A percentile compares a stretch with the other conserved stretches of the same genome.
Evolutionary conservation across 2,113 vertebrate genomes (phyloP).

Genomic region (Mesitornis unicolor): DNA sequence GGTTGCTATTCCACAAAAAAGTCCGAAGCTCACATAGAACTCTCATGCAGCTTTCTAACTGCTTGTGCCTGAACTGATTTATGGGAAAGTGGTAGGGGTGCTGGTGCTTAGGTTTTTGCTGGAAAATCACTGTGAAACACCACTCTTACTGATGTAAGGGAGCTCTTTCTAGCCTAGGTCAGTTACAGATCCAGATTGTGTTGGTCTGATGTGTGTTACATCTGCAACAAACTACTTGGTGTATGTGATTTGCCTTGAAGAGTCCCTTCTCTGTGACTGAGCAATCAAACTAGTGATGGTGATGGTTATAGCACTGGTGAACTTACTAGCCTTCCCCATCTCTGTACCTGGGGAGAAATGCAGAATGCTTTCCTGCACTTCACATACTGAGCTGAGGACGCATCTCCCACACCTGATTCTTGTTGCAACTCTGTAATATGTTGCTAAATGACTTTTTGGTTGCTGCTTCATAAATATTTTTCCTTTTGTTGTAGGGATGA

Average conservation of each 20-base stretch:
- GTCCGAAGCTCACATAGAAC: not conserved
- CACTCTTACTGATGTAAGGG: not conserved
- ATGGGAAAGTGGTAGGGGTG: not conserved
- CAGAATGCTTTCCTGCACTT: not conserved
- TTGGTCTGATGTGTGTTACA: not conserved
- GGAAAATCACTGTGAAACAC: not conserved
- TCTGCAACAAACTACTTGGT: not conserved
- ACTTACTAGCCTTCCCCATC: not conserved
- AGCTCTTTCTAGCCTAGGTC: not conserved
- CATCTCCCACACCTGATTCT: not conserved
- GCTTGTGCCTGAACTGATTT: not conserved
- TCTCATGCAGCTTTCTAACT: not conserved
- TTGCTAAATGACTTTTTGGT: not conserved
- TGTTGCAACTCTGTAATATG: not conserved
- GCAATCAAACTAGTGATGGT: not conserved
- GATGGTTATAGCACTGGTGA: not conserved
- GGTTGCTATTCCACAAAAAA: not conserved
- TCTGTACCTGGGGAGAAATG: not conserved
- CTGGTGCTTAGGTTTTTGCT: not conserved
- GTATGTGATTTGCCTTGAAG: not conserved
- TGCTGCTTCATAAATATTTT: not conserved
- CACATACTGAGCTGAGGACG: not conserved
- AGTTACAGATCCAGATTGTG: not conserved
- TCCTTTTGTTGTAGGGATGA: not conserved
- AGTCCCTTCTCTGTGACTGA: not conserved